Base-by-base conservation (phyloP, 2,888 invertebrate species). In the Heteropelma amictum region DNA sequence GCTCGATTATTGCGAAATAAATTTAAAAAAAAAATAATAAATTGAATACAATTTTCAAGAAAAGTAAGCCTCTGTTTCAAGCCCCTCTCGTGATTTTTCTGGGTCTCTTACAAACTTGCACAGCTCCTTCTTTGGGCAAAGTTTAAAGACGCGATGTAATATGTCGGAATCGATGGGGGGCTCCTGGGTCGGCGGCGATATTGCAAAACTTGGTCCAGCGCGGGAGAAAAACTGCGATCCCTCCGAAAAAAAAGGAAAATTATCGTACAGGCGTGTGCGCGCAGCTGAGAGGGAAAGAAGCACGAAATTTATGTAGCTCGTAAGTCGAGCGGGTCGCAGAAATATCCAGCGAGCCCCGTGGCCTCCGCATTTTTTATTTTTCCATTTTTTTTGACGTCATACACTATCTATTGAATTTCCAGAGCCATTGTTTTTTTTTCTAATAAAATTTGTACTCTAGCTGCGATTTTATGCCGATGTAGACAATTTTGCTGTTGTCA, bases 221-320 rank as follows among this genome's bases (percentile, higher is more conserved):
- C 28, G 45, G 30, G 40, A 45, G 63, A 63, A 56, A 73, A 73
- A 58, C 51, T 49, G 61, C 38, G 42, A 58, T 28, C 33, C 69
- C 45, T 33, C 26, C n/a, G n/a, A n/a, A n/a, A n/a, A n/a, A n/a
- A n/a, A n/a, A 53, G 68, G 64, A 71, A 49, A 71, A 64, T 45
- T 45, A 33, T 35, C 12, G 21, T 51, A 58, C 58, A 26, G 4
- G 40, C 14, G 65, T 42, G 10, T 33, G 12, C 28, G 30, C 51
- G 45, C 45, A 35, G 1, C n/a, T n/a, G n/a, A n/a, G n/a, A n/a
- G n/a, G n/a, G n/a, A 56, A 76, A 76, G 70, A 73, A 77, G 67
- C 61, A n/a, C n/a, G 54, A 73, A 77, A 77, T 77, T 77, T 77
- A 77, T 77, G 76, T 76, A 70, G 76, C 76, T 77, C 77, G 76